Evolutionary conservation across 2,888 invertebrate genomes (phyloP), one percentile per base, ranked within the genome.

Genomic region (Rhagonycha fulva): DNA sequence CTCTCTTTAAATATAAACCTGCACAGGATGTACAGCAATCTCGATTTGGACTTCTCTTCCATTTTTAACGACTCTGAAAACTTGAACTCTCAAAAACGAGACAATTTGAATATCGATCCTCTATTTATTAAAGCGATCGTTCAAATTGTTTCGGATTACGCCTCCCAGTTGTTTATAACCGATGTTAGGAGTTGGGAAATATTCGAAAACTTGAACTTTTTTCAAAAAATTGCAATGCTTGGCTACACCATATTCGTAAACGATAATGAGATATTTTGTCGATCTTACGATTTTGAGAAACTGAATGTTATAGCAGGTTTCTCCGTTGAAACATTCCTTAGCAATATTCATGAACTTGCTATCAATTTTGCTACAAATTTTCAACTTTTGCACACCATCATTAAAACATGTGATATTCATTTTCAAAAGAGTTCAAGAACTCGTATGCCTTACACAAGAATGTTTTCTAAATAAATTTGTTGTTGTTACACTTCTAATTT

Each of bases 361-460:
- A 62, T 67, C 12, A 67, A 68, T 72, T 72, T 72, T 72, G 72
- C 32, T 10, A 24, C 24, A 2, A 66, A 63, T 24, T 72, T 72
- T 32, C 24, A 14, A 14, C 66, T 12, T 26, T 23, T 14, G 7
- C 66, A 23, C 11, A 9, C n/a, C 5, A 23, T 72, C n/a, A 72
- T 72, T 47, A 2, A 9, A 5, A 24, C 60, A 0, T 72, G 72
- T 14, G 63, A 66, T 24, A 14, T 26, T 24, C 66, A 72, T 11
- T 67, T 67, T 14, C 47, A 66, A 14, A 28, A 32, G 26, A 67
- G 9, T 28, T 10, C 19, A 9, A 14, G 72, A 67, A n/a, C 11
- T n/a, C 63, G 72, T 11, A 72, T 72, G 72, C 12, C 67, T 9
- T 72, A 72, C 19, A 72, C 72, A 24, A 30, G 67, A n/a, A 26